These are phyloP conservation scores for Graphium colonna DNA, from an alignment of 2,888 invertebrate species.

Conservation along the genomic window DNA sequence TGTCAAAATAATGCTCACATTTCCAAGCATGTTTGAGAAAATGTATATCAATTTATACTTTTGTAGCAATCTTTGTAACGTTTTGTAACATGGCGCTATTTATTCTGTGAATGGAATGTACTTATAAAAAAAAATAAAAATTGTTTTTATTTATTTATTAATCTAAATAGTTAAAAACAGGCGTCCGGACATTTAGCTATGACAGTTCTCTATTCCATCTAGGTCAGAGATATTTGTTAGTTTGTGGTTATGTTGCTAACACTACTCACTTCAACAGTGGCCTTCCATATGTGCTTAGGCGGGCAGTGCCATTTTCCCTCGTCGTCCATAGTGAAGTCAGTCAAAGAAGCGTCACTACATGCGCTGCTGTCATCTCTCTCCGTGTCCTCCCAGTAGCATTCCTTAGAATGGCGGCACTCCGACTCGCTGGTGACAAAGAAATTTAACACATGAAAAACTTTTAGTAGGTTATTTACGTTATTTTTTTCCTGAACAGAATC, in stretches of 20 bases:
- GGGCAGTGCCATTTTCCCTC: conserved; percentile 86
- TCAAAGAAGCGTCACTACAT: conserved; percentile 67
- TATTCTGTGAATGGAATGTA: conserved; percentile 13
- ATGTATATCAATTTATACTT: background rate
- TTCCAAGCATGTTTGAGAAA: no score
- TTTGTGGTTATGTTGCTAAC: no score
- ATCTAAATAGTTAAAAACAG: no score
- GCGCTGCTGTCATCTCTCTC: conserved; percentile 68
- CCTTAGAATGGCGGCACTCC: conserved; percentile 55
- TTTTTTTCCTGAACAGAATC: no score
- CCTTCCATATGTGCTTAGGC: conserved; percentile 90
- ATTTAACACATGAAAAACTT: no score
- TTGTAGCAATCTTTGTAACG: background rate
- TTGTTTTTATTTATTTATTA: conserved; percentile 19
- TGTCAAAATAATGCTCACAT: no score
- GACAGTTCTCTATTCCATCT: no score
- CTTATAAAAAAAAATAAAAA: conserved; percentile 18
- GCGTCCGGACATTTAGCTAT: no score
- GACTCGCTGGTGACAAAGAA: conserved; percentile 41
- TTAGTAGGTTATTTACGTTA: no score
- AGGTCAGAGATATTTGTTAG: no score
- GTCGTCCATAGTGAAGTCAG: conserved; percentile 67
- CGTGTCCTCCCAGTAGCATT: conserved; percentile 53
- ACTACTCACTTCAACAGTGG: conserved; percentile 85
- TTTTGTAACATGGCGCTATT: conserved; percentile 8